phyloP scores from a whole-genome alignment of 2,113 vertebrate genomes.

The Cyprinodon brontotheroides region DNA sequence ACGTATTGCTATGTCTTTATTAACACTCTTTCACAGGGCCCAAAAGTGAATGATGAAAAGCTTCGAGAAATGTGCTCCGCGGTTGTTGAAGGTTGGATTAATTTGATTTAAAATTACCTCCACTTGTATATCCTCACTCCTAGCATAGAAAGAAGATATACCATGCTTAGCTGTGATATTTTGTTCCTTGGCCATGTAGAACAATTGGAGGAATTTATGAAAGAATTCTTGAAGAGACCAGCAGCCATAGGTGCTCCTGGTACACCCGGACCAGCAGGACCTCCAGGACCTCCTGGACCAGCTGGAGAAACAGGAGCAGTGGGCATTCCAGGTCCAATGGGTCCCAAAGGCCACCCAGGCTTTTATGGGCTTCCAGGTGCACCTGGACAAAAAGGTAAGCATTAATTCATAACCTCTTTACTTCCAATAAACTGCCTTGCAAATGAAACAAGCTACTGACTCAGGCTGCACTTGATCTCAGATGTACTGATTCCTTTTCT shows the following conservation, averaged over 20 bases:
- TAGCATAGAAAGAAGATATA: neutral
- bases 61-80: constrained; percentile 81
- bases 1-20: too few relatives aligned
- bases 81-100: constrained; percentile 77
- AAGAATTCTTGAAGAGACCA: constrained; percentile 77
- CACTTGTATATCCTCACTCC: neutral
- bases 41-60: constrained; percentile 76
- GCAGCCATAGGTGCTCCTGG: constrained; percentile 75
- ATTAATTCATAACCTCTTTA: neutral
- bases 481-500: too few relatives aligned
- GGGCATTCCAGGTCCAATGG: constrained; percentile 68
- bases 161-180: neutral
- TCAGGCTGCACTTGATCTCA: neutral
- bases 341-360: constrained; percentile 78
- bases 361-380: constrained; percentile 79
- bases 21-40: constrained; percentile 66
- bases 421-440: neutral
- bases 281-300: constrained; percentile 71
- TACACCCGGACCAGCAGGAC: constrained; percentile 70
- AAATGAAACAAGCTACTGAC: neutral
- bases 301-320: constrained; percentile 67
- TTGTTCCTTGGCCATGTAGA: constrained; percentile 57
- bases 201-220: constrained; percentile 79
- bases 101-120: neutral
- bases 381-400: constrained; percentile 79